Conservation (phyloP, 2,113 vertebrate species). For the Formicarius rufipectus region DNA sequence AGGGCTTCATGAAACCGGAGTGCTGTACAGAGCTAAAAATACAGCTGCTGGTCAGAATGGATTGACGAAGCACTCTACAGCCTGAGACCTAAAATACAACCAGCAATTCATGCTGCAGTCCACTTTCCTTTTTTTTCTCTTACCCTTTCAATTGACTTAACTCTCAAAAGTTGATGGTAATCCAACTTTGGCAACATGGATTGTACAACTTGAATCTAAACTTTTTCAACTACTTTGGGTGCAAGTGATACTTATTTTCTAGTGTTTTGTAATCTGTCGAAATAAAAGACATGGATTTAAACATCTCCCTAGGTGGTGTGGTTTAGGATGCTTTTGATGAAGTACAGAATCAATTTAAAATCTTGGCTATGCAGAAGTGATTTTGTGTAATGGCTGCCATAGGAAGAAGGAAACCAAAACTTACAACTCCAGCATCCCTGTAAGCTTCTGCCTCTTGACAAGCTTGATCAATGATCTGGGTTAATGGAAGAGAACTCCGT, state of each 20-base stretch:
- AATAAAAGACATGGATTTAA: neutral
- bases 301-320: neutral
- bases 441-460: constrained; percentile 83
- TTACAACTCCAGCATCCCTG: constrained; percentile 79
- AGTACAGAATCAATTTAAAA: neutral
- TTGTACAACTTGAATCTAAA: neutral
- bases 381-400: neutral
- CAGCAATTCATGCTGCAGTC: neutral
- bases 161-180: neutral
- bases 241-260: neutral
- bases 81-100: neutral
- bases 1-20: neutral
- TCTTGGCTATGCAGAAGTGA: neutral
- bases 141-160: neutral
- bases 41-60: neutral
- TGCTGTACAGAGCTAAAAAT: neutral
- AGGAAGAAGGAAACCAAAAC: neutral
- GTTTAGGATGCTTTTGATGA: neutral
- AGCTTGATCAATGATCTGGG: constrained; percentile 78
- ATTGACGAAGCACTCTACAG: neutral
- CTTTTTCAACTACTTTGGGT: neutral
- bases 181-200: neutral
- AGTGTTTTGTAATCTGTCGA: neutral
- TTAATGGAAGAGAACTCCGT: constrained; percentile 67
- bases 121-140: neutral